Evolutionary conservation across 2,888 invertebrate species (phyloP), one percentile per base, ranked within the genome.

Genomic region (Geotrupes spiniger): DNA sequence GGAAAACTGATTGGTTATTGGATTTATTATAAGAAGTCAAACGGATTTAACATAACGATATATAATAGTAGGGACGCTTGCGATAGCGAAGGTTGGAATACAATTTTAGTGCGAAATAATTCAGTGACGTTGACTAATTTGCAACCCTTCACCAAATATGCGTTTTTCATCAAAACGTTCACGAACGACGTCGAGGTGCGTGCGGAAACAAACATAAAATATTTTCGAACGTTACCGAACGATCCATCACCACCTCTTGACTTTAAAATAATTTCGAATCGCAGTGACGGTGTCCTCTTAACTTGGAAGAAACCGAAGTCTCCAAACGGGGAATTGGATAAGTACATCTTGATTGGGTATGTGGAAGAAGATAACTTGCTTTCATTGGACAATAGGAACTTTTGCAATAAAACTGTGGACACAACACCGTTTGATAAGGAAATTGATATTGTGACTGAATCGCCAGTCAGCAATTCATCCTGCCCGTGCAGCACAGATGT

Each of bases 131-230:
- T 81, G 14, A 62, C 70, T 0, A 70, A 77, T 36, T 71, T 91
- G 11, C 74, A 79, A 49, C 84, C 87, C 0, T 81, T 77, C 66
- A 87, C 87, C 0, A 77, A 77, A 36, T 93, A 93, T 68, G 87
- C 84, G 0, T 81, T 81, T 47, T 86, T 87, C 63, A 79, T 92
- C 8, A 83, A 85, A 63, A 61, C 56, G 5, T 66, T 66, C 44
- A 53, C 52, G 0, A 59, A 57, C 3, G 53, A 53, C 3, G 84
- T 85, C 0, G 66, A 74, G 3, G 66, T 78, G 1, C 83, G 80
- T 6, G 42, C 39, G 3, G 80, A 82, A 62, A 85, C 83, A 57
- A 69, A 76, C 9, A 75, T 86, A 5, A 67, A 75, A 31, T 84
- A 82, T 67, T 86, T 88, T 67, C 75, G 69, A 27, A 92, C 91